A percentile compares a stretch with the other conserved stretches of the same genome.
These are phyloP conservation scores for Mesorhabditis sp. DNA, from an alignment of 2,888 invertebrate species.

Conservation along the genomic window DNA sequence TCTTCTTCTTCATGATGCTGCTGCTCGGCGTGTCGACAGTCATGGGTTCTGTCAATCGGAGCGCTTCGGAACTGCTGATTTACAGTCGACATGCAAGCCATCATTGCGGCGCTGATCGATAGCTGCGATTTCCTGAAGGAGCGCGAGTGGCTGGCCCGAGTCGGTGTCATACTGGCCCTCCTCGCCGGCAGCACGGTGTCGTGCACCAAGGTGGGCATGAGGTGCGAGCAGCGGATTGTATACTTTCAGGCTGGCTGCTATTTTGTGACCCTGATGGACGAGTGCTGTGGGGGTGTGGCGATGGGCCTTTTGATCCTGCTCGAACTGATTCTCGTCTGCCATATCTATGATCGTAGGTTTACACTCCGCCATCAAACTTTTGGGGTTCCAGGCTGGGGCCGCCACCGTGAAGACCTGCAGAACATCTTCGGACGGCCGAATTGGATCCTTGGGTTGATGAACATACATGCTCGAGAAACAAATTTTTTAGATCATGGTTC, in stretches of 20 bases:
- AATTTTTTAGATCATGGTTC: background rate
- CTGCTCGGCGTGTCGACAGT: conserved; percentile 56
- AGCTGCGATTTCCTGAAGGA: conserved; percentile 5
- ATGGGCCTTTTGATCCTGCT: conserved; percentile 26
- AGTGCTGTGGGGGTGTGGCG: conserved; percentile 39
- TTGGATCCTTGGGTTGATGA: too few species aligned
- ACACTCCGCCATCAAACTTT: background rate
- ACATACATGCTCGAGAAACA: too few species aligned
- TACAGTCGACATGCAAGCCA: background rate
- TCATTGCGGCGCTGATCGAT: conserved; percentile 14
- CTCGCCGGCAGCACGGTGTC: background rate
- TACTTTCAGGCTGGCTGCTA: conserved; percentile 38
- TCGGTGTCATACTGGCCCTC: background rate
- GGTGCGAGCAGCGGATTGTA: too few species aligned
- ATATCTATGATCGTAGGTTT: conserved; percentile 34
- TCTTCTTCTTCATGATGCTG: conserved; percentile 60
- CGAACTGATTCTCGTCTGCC: conserved; percentile 26
- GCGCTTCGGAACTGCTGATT: background rate
- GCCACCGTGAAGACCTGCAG: conserved; percentile 36
- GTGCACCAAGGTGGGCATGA: background rate
- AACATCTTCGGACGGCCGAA: conserved; percentile 39
- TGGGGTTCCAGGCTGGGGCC: conserved; percentile 18
- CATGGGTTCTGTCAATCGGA: conserved; percentile 16
- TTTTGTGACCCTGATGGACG: conserved; percentile 43
- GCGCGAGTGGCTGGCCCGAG: background rate